These are phyloP conservation scores for Ophion ventricosus DNA, from an alignment of 2,888 invertebrate genomes.

Conservation along the genomic window DNA sequence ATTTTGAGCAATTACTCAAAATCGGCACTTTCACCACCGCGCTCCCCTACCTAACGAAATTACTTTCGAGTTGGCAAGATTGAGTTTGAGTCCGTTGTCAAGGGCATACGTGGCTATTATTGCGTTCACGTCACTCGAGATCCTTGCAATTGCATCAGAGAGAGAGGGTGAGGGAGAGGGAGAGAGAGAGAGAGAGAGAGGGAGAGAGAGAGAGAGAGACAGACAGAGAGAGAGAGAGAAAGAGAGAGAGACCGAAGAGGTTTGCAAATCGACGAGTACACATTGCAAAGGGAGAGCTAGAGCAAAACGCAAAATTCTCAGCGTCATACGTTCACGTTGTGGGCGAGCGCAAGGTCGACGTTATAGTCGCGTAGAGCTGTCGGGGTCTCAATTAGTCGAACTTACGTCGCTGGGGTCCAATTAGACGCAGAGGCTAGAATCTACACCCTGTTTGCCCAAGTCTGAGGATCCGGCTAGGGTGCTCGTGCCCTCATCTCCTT, in stretches of 20 bases:
- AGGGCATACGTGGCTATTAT: too few relatives aligned
- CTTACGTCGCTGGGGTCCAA: conserved; percentile 83
- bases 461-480: conserved; percentile 73
- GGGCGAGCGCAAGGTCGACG: conserved; percentile 32
- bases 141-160: too few relatives aligned
- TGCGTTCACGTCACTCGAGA: too few relatives aligned
- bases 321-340: conserved; percentile 72
- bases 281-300: conserved; percentile 72
- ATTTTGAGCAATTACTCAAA: too few relatives aligned
- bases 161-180: too few relatives aligned
- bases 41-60: too few relatives aligned
- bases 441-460: conserved; percentile 82
- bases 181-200: background rate
- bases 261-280: conserved; percentile 55
- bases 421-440: conserved; percentile 79
- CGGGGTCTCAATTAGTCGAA: conserved; percentile 83
- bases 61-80: too few relatives aligned
- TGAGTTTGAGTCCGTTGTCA: too few relatives aligned
- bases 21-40: too few relatives aligned
- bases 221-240: conserved; percentile 21
- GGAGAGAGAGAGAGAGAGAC: background rate
- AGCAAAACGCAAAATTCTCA: conserved; percentile 61
- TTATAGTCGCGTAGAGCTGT: conserved; percentile 40
- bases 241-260: conserved; percentile 16
- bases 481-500: conserved; percentile 28